Evolutionary conservation across 1,140 invertebrate genomes (phyloP), one percentile per base, ranked within the genome.

Genomic region (Hylaeus volcanicus): DNA sequence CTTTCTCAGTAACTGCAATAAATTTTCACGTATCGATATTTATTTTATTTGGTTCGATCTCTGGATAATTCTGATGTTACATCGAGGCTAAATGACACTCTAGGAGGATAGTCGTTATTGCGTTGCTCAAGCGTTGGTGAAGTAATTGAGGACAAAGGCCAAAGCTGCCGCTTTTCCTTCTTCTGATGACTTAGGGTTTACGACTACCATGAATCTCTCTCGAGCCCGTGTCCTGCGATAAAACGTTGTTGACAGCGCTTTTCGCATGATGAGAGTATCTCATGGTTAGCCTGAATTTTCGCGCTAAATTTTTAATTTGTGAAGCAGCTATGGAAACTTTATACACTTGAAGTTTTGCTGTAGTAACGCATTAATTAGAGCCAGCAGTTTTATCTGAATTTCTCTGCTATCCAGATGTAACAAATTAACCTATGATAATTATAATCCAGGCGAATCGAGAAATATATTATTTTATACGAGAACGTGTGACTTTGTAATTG

Each of bases 151-250:
- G n/a, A 55, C 58, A 51, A 78, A 74, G 78, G 64, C 12, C 64
- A 74, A 26, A 77, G 69, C 58, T 78, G 74, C 78, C 41, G 43
- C 70, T 85, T 60, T 76, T 79, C 66, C 71, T 85, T 5, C 53
- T 84, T 73, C 73, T 75, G 72, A 85, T 85, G 77, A 81, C 82
- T 84, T 76, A 76, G 82, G 82, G 60, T 85, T 85, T 85, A 85
- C 68, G 84, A 85, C 83, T 69, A 11, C 58, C 51, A 11, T 39
- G 64, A 65, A 45, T 26, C 64, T 45, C 43, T 45, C 43, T n/a
- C 48, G n/a, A 73, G 45, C 37, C 12, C 37, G 45, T 72, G 41
- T 6, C 58, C 12, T 11, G 51, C 65, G 61, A 85, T 85, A 79
- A 85, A 85, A 84, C 71, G 8, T 66, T 84, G 73, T 85, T 85